These are phyloP conservation scores for Abscondita cerata DNA, from an alignment of 2,888 invertebrate genomes.

Conservation along the genomic window DNA sequence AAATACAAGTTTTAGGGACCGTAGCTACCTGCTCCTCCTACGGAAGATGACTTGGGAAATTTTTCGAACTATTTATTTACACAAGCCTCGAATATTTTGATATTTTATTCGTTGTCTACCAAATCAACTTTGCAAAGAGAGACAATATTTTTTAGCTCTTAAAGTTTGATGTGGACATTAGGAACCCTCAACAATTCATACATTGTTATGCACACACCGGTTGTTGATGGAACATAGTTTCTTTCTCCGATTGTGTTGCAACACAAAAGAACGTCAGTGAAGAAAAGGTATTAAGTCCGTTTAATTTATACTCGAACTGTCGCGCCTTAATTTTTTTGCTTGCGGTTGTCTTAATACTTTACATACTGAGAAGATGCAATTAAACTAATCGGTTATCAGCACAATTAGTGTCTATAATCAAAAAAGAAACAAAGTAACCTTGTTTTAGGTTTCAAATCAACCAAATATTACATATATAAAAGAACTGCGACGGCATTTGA, in stretches of 20 bases:
- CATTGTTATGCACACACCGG: constrained; percentile 24
- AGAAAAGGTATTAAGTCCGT: neutral
- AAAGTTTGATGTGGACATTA: constrained; percentile 35
- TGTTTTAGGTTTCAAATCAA: too few relatives aligned
- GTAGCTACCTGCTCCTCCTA: constrained; percentile 27
- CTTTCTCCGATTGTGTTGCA: constrained; percentile 2
- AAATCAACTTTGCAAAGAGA: constrained; percentile 30
- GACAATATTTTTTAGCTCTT: constrained; percentile 37
- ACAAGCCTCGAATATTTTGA: constrained; percentile 34
- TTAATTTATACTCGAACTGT: neutral
- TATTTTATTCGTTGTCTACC: constrained; percentile 28
- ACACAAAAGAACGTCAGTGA: constrained; percentile 1
- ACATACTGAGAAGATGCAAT: too few relatives aligned
- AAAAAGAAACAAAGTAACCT: too few relatives aligned
- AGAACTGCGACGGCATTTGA: too few relatives aligned
- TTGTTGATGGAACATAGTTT: constrained; percentile 1
- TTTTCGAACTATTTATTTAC: constrained; percentile 35
- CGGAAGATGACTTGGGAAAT: constrained; percentile 33
- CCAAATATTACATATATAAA: too few relatives aligned
- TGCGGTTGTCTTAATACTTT: too few relatives aligned
- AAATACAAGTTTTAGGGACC: too few relatives aligned
- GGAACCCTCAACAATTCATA: constrained; percentile 31
- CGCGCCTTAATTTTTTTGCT: constrained; percentile 2
- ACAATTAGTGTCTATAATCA: too few relatives aligned
- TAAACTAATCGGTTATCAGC: too few relatives aligned